Percentiles rank a stretch among this genome's conserved stretches.
Conservation (phyloP, 2,797 vertebrate species). For the Peromyscus nudipes region DNA sequence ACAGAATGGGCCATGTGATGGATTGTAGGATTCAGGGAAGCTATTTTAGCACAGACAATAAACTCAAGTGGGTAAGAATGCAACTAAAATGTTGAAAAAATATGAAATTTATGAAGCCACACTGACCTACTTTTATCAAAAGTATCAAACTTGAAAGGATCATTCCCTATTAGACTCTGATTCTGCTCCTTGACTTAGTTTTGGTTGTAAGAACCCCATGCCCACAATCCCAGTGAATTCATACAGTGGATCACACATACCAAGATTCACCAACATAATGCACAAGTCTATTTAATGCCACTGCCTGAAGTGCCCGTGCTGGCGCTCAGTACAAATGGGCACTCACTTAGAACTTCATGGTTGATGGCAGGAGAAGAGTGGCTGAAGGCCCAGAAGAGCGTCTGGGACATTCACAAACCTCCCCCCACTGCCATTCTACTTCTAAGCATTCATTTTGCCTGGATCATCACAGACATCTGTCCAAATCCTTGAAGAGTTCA, state of each 20-base stretch:
- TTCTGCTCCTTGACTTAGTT: neutral
- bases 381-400: neutral
- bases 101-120: conserved; percentile 9
- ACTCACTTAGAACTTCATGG: neutral
- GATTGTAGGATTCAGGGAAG: neutral
- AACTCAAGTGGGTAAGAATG: neutral
- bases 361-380: neutral
- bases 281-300: neutral
- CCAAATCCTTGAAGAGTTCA: conserved; percentile 6
- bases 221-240: neutral
- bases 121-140: neutral
- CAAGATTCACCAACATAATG: neutral
- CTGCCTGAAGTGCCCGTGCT: neutral
- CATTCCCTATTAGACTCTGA: neutral
- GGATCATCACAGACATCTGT: neutral
- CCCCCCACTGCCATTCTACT: neutral
- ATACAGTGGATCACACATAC: neutral
- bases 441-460: conserved; percentile 13
- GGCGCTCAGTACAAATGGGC: neutral
- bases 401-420: neutral
- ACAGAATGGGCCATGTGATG: neutral
- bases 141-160: neutral
- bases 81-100: conserved; percentile 18
- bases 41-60: neutral
- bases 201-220: neutral